phyloP scores from a whole-genome alignment of 2,113 vertebrate genomes.

The Sminthopsis crassicaudata region DNA sequence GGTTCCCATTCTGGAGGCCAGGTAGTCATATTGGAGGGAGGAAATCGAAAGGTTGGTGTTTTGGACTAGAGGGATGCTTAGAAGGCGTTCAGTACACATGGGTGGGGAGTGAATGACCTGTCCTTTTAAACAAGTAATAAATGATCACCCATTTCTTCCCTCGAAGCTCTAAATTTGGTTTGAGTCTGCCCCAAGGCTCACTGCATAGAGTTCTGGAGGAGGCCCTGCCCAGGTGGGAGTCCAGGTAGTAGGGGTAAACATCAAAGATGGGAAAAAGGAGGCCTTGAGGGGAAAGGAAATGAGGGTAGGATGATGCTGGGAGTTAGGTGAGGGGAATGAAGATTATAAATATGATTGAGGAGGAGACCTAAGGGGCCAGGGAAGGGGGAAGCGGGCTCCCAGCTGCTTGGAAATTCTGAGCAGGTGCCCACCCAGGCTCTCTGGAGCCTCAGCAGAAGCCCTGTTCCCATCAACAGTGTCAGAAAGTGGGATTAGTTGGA shows the following conservation, averaged over 20 bases:
- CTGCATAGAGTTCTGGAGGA: not conserved
- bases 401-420: constrained; percentile 4
- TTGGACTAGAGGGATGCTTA: not conserved
- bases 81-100: not conserved
- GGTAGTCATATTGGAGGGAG: not conserved
- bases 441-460: constrained; percentile 2
- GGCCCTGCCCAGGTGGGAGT: not conserved
- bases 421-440: not conserved
- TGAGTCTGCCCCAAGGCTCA: not conserved
- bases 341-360: not conserved
- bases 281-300: not conserved
- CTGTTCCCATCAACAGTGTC: not conserved
- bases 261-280: not conserved
- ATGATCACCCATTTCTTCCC: not conserved
- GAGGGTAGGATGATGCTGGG: not conserved
- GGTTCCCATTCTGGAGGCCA: not conserved
- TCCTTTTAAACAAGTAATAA: not conserved
- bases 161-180: not conserved
- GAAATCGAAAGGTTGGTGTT: not conserved
- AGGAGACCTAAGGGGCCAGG: not conserved
- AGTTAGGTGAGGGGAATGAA: not conserved
- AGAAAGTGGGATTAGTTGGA: not conserved
- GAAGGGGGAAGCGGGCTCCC: not conserved
- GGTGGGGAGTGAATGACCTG: not conserved
- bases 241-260: not conserved